Conservation (phyloP, 2,797 vertebrate genomes). For the Chelidonichthys spinosus region DNA sequence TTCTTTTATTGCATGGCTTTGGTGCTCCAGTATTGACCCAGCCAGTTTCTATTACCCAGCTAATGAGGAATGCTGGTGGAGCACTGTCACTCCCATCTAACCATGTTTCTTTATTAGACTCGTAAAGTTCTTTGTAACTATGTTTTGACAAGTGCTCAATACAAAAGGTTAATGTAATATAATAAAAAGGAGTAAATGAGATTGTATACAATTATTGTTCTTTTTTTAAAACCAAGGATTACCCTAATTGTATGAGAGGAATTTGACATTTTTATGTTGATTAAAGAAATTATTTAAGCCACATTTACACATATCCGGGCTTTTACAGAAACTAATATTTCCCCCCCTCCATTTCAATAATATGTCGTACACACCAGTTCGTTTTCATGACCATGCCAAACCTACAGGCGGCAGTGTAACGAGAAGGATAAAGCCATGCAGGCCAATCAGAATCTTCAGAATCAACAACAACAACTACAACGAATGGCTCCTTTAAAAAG, state of each 20-base stretch:
- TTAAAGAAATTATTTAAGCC: not conserved
- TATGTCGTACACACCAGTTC: no score
- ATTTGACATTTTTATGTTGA: not conserved
- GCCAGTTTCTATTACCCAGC: constrained; percentile 19
- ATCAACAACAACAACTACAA: no score
- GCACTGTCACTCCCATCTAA: not conserved
- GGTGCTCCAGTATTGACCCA: constrained; percentile 37
- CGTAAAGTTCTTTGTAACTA: constrained; percentile 29
- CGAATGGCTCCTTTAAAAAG: no score
- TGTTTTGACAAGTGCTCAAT: constrained; percentile 30
- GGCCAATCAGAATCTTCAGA: no score
- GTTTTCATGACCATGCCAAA: no score
- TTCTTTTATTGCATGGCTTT: not conserved
- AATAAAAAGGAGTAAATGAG: constrained; percentile 20
- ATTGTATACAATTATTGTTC: not conserved
- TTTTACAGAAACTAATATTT: no score
- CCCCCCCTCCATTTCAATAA: no score
- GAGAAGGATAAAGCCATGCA: no score
- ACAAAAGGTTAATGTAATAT: constrained; percentile 4
- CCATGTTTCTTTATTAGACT: constrained; percentile 15
- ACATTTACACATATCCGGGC: no score
- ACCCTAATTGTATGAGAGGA: not conserved
- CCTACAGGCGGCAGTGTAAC: no score
- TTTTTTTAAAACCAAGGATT: not conserved
- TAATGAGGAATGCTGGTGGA: constrained; percentile 13